phyloP scores from a whole-genome alignment of 1,140 invertebrate genomes.

The Drosophila mayri region DNA sequence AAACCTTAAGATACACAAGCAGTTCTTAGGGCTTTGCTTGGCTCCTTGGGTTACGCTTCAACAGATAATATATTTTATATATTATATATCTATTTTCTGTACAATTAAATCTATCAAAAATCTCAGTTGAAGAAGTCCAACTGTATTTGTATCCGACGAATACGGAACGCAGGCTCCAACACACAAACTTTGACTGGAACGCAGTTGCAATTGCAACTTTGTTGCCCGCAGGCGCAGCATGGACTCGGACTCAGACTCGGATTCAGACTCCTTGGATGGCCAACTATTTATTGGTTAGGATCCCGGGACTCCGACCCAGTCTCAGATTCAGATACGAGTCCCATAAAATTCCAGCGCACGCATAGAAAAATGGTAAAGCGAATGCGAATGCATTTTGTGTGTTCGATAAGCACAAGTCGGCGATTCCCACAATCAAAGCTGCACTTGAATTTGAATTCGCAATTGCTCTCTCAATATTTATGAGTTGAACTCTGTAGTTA shows the following conservation, averaged over 20 bases:
- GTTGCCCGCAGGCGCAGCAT: conserved; percentile 41
- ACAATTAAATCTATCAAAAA: background rate
- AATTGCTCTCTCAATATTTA: conserved; percentile 75
- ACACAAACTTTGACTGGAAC: conserved; percentile 10
- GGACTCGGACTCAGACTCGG: conserved; percentile 1
- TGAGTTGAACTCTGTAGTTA: conserved; percentile 50
- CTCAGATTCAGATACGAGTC: conserved; percentile 52
- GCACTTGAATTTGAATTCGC: conserved; percentile 66
- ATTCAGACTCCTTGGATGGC: conserved; percentile 13
- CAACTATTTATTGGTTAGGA: conserved; percentile 66
- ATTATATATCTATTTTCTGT: background rate
- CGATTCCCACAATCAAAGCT: conserved; percentile 72
- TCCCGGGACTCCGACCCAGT: conserved; percentile 25
- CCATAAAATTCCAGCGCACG: conserved; percentile 63
- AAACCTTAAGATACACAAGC: background rate
- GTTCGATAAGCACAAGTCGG: conserved; percentile 57
- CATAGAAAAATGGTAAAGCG: conserved; percentile 52
- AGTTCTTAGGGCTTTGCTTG: background rate
- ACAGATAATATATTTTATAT: background rate
- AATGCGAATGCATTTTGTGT: conserved; percentile 75
- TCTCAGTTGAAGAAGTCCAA: background rate
- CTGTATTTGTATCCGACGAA: conserved; percentile 42
- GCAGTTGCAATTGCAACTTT: conserved; percentile 56
- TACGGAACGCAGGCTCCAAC: conserved; percentile 17
- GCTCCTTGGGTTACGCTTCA: too few species aligned